Conservation (phyloP, 2,888 invertebrate genomes). For the Aspidiotus destructor region DNA sequence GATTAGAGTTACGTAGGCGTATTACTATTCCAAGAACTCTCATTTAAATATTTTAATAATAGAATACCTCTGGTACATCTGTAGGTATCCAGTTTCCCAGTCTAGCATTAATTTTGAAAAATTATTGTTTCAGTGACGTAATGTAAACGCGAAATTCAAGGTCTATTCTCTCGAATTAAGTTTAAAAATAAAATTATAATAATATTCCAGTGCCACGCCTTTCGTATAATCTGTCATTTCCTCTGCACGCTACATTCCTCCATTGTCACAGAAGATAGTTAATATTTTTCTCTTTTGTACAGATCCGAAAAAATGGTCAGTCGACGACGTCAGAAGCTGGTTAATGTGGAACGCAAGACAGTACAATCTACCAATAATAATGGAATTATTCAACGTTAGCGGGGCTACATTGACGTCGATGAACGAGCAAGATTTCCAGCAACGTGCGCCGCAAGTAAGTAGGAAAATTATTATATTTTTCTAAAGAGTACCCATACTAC, state of each 20-base stretch:
- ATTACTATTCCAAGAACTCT: too few relatives aligned
- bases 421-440: conserved; percentile 75
- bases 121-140: too few relatives aligned
- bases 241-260: too few relatives aligned
- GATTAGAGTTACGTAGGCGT: too few relatives aligned
- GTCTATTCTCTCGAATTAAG: not conserved
- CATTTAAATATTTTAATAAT: too few relatives aligned
- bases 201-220: not conserved
- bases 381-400: conserved; percentile 68
- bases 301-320: conserved; percentile 85
- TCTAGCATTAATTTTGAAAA: too few relatives aligned
- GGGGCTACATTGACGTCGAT: conserved; percentile 66
- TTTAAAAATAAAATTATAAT: conserved; percentile 3
- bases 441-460: conserved; percentile 69
- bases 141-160: too few relatives aligned
- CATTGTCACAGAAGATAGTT: not conserved
- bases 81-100: too few relatives aligned
- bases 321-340: conserved; percentile 79
- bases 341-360: conserved; percentile 76
- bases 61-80: too few relatives aligned
- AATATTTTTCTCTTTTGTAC: conserved; percentile 37
- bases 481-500: not conserved
- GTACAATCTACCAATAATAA: conserved; percentile 62
- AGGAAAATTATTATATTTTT: conserved; percentile 1
- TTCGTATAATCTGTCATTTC: too few relatives aligned